Evolutionary conservation across 2,888 invertebrate species (phyloP).

Genomic region (Lithosia quadra): DNA sequence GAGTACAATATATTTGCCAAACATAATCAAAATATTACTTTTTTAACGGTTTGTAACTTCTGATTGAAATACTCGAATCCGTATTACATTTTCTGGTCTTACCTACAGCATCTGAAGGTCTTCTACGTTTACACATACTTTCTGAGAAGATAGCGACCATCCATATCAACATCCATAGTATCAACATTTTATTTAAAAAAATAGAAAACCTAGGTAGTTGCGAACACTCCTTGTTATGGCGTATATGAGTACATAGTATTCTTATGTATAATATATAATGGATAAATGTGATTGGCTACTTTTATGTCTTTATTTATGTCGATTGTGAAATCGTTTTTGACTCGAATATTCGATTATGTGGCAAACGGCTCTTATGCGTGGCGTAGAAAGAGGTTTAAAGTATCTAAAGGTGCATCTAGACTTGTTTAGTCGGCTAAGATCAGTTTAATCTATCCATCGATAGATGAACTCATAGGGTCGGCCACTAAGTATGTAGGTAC

Average conservation of each 20-base stretch:
- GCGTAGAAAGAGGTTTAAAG: too few species aligned
- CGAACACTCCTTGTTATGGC: not conserved
- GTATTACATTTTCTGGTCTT: not conserved
- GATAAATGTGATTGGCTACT: constrained; percentile 2
- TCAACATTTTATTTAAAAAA: constrained; percentile 9
- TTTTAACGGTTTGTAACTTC: too few species aligned
- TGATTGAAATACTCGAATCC: too few species aligned
- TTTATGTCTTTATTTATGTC: not conserved
- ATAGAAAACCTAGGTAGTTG: not conserved
- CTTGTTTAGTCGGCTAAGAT: too few species aligned
- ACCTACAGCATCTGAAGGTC: not conserved
- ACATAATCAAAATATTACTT: too few species aligned
- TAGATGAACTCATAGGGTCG: too few species aligned
- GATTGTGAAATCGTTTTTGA: not conserved
- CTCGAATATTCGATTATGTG: not conserved
- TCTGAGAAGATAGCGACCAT: not conserved
- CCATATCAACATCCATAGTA: constrained; percentile 8
- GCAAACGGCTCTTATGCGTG: too few species aligned
- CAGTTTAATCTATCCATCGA: too few species aligned
- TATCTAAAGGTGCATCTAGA: too few species aligned
- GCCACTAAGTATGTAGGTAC: too few species aligned
- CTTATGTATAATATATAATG: not conserved
- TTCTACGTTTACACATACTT: not conserved
- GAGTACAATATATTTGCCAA: too few species aligned
- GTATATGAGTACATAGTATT: not conserved